These are phyloP conservation scores for Drosophila ustulata DNA, from an alignment of 2,888 invertebrate genomes.

Conservation along the genomic window DNA sequence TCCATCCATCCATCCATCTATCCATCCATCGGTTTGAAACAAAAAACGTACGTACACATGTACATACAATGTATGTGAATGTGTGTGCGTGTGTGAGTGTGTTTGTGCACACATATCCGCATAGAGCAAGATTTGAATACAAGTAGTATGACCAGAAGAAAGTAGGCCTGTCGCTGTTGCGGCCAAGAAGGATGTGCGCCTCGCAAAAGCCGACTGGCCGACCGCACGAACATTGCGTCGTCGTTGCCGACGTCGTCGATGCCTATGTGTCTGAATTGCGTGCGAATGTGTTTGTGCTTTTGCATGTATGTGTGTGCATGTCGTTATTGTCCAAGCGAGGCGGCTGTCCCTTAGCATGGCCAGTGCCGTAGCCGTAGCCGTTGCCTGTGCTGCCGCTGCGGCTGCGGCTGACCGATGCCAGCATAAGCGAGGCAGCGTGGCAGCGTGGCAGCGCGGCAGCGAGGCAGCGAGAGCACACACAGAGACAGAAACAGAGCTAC, in stretches of 20 bases:
- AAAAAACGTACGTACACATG: slow-evolving; percentile 31
- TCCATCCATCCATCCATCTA: slow-evolving; percentile 22
- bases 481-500: slow-evolving; percentile 44
- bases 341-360: slow-evolving; percentile 56
- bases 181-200: slow-evolving; percentile 74
- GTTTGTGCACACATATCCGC: slow-evolving; percentile 22
- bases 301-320: slow-evolving; percentile 31
- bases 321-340: slow-evolving; percentile 51
- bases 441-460: slow-evolving; percentile 47
- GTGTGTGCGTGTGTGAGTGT: slow-evolving; percentile 7
- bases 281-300: slow-evolving; percentile 35
- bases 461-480: background rate
- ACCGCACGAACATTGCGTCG: slow-evolving; percentile 71
- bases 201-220: slow-evolving; percentile 50
- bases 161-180: slow-evolving; percentile 68
- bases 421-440: slow-evolving; percentile 45
- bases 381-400: slow-evolving; percentile 39
- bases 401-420: slow-evolving; percentile 56
- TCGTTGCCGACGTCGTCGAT: slow-evolving; percentile 40
- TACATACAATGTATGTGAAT: slow-evolving; percentile 26
- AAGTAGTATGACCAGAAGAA: slow-evolving; percentile 61
- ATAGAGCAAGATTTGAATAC: slow-evolving; percentile 61
- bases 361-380: slow-evolving; percentile 9
- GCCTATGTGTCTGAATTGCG: slow-evolving; percentile 47
- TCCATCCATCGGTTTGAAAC: slow-evolving; percentile 29